Evolutionary conservation across 2,113 vertebrate genomes (phyloP), one percentile per base, ranked within the genome.

Genomic region (Aspiorhynchus laticeps): DNA sequence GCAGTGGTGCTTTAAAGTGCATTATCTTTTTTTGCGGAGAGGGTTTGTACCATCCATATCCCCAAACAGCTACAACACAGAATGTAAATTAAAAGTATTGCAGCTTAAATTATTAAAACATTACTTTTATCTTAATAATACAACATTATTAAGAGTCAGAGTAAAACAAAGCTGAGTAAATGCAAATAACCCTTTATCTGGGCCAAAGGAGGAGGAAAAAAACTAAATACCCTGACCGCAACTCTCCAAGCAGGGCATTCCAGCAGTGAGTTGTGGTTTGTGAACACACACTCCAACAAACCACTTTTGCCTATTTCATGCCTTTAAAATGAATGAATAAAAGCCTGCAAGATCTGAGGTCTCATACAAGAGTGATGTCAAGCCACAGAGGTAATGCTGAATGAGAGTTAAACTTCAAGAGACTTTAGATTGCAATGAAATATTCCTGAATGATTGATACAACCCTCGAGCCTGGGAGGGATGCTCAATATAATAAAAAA

Each of bases 241-340:
- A 80, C 67, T 38, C 77, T 85, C 69, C 69, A 80, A 75, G 41
- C 67, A 69, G 46, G 76, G 83, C 67, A 88, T 85, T 81, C 77
- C 83, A 19, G 26, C 38, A 81, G 31, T 48, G 31, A 80, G 56
- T 61, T 65, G 83, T 71, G 83, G 65, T 80, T 85, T 69, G 41
- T 10, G 63, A 71, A 83, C 41, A 82, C 78, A 46, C 61, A 83
- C 63, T 83, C 63, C 63, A 71, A 36, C 80, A 51, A 83, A 83
- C 80, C 80, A 83, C 80, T 51, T 83, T 83, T 83, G 17, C 41
- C 63, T 9, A 69, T 83, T 69, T 69, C 63, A 83, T 71, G 63
- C 63, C 63, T 71, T 83, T 71, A n/a, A 83, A 78, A 78, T 53
- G 76, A 83, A 83, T 51, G 43, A 83, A 83, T 83, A 83, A 51